Evolutionary conservation across 2,113 vertebrate genomes (phyloP).

Genomic region (Carassius carassius): DNA sequence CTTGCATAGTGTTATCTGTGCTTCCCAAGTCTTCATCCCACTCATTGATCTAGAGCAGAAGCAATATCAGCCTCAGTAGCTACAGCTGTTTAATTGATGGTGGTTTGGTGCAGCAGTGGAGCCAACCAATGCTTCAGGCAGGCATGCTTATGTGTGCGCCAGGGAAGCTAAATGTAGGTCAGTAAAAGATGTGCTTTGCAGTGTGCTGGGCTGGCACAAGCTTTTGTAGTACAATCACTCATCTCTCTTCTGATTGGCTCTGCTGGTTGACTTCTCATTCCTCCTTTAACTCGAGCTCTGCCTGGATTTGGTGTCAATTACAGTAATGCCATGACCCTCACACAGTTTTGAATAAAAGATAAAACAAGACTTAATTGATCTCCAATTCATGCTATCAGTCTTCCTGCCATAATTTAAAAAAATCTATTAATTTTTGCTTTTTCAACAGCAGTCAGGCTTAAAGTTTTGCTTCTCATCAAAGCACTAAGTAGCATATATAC

Average conservation of each 20-base stretch:
- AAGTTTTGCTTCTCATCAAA: not conserved
- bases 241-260: conserved; percentile 53
- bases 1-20: not conserved
- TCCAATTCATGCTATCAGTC: not conserved
- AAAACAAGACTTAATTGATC: not conserved
- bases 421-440: not conserved
- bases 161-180: conserved; percentile 63
- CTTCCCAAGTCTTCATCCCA: no score
- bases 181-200: conserved; percentile 48
- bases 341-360: not conserved
- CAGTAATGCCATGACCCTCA: not conserved
- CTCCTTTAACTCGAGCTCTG: conserved; percentile 38
- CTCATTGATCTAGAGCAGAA: conserved; percentile 19
- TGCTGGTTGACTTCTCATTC: not conserved
- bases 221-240: conserved; percentile 34
- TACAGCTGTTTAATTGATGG: conserved; percentile 34
- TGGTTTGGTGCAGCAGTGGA: conserved; percentile 40
- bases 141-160: conserved; percentile 22
- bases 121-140: conserved; percentile 38
- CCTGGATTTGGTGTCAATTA: conserved; percentile 20
- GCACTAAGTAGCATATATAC: not conserved
- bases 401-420: not conserved
- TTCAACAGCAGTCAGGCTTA: not conserved
- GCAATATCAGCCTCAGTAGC: not conserved
- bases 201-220: conserved; percentile 48